Evolutionary conservation across 2,888 invertebrate species (phyloP), one percentile per base, ranked within the genome.

Genomic region (Yponomeuta sedellus): DNA sequence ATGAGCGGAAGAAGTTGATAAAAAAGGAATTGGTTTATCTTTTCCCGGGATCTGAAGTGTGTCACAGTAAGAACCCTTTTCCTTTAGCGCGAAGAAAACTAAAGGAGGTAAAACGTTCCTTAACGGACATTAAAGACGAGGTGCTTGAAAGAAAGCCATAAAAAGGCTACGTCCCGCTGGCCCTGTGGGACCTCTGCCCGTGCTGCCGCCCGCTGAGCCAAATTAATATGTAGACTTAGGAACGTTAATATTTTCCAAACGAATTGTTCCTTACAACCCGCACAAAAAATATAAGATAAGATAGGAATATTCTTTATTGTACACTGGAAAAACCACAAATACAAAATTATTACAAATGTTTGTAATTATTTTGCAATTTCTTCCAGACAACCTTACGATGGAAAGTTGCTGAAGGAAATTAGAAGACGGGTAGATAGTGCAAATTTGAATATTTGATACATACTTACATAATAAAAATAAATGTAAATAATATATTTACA

Each of bases 101-200:
- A 85, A 83, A 83, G 86, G 84, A 88, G 88, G 88, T 88, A 90
- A 90, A 90, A 89, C 83, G 84, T 81, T 84, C 83, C 81, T 85
- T 82, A 86, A 82, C 82, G 81, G 80, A 86, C 88, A 88, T 89
- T 89, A 89, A 85, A 86, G 87, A 78, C 80, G 75, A 79, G 83
- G 81, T 79, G 80, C 80, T 80, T 81, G 80, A 77, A 81, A 80
- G 77, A 79, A 82, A 79, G 80, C 85, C 80, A 76, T 87, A 87
- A 88, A 88, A 86, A 85, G 84, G 79, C 82, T 75, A 78, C 72
- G 76, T 73, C 75, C 75, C 73, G 71, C 64, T 71, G 73, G 73
- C 75, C 86, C 81, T 72, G 67, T 64, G 85, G 81, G 88, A 85
- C 80, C 73, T 67, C 71, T 69, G 74, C 69, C 71, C 74, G 68